Evolutionary conservation across 2,113 vertebrate species (phyloP), one percentile per base, ranked within the genome.

Genomic region (Phycodurus eques): DNA sequence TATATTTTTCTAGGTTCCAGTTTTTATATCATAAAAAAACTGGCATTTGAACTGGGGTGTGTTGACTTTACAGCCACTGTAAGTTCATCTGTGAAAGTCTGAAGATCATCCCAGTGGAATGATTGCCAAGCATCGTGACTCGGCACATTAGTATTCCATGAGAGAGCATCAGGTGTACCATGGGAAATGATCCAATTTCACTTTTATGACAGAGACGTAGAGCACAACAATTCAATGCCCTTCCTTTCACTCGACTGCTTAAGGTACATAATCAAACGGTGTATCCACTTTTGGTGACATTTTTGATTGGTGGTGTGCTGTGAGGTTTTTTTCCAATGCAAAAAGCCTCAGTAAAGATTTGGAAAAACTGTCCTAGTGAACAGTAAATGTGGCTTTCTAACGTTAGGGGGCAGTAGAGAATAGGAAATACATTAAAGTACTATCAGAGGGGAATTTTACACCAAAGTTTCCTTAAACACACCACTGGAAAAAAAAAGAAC

Each of bases 331-430:
- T 27, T 27, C 27, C 27, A 27, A 27, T 14, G 53, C 8, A 10
- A 20, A 10, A 20, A 12, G 53, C 14, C 14, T 61, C 14, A 35
- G 14, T 14, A 2, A 15, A 61, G 31, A 5, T 61, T 15, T 5
- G 1, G 31, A 6, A 35, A 27, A n/a, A 14, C 4, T 8, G 15
- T 47, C 31, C 31, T 47, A 31, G 1, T 31, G 22, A 15, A 33
- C 53, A 67, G 31, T 67, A 3, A 17, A 8, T 39, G 15, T 71
- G 7, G 46, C n/a, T 33, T 47, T 6, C 0, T 0, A 39, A 59
- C 91, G 82, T 17, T 72, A 89, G 89, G 74, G 83, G 86, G 91
- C 78, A 87, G 79, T 84, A 92, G 68, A 92, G 82, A 85, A 83
- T 81, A 92, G 61, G 49, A 51, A 47, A 73, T 80, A 42, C 14